Percentiles rank a stretch among this genome's conserved stretches.
Evolutionary conservation across 2,797 vertebrate species (phyloP).

Genomic region (Anguilla pacifica): DNA sequence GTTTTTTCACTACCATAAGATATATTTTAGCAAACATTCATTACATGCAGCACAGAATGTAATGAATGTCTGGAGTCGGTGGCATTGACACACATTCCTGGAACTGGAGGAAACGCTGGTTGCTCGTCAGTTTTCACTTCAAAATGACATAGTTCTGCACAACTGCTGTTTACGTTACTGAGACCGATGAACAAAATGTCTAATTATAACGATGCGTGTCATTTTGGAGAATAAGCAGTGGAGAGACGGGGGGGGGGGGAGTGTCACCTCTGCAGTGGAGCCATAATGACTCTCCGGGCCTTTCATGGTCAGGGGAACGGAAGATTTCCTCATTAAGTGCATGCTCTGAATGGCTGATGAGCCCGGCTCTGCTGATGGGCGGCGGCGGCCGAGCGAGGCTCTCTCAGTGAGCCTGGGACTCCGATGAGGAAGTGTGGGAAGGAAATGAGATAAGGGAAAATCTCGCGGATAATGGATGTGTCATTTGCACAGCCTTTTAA

Average conservation of each 20-base stretch:
- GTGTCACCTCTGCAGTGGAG: slow-evolving; percentile 59
- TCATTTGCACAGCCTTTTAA: slow-evolving; percentile 53
- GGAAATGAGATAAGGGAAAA: slow-evolving; percentile 56
- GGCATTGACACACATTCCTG: background rate
- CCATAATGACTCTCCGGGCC: slow-evolving; percentile 71
- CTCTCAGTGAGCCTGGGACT: slow-evolving; percentile 60
- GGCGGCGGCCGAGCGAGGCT: slow-evolving; percentile 57
- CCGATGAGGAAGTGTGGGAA: slow-evolving; percentile 30
- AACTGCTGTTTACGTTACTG: slow-evolving; percentile 63
- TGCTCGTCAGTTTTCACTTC: slow-evolving; percentile 31
- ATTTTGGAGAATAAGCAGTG: slow-evolving; percentile 61
- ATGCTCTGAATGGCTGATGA: slow-evolving; percentile 62
- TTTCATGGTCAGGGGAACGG: slow-evolving; percentile 65
- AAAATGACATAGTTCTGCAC: slow-evolving; percentile 39
- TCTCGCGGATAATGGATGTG: slow-evolving; percentile 60
- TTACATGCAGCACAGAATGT: slow-evolving; percentile 1
- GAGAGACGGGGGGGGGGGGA: slow-evolving; percentile 57
- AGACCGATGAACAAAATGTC: slow-evolving; percentile 65
- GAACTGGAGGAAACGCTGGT: background rate
- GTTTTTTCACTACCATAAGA: background rate
- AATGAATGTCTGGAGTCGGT: background rate
- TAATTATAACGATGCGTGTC: slow-evolving; percentile 67
- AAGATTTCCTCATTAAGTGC: slow-evolving; percentile 78
- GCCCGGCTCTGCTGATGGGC: slow-evolving; percentile 51
- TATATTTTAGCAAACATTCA: background rate